These are phyloP conservation scores for Rhodophaea formosa DNA, from an alignment of 2,888 invertebrate genomes.

Conservation along the genomic window DNA sequence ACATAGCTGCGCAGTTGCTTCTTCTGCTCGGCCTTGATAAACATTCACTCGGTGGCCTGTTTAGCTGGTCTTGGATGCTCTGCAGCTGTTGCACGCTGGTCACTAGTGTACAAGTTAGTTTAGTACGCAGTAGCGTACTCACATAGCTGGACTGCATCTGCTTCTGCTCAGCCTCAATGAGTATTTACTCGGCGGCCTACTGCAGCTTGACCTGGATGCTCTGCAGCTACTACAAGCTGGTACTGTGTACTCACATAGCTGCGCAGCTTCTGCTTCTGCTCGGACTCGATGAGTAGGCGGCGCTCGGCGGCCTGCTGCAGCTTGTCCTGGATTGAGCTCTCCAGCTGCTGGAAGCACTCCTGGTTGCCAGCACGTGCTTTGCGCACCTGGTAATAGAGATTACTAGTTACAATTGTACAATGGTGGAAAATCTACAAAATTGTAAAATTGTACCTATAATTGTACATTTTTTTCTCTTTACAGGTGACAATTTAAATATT, in stretches of 20 bases:
- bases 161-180: constrained; percentile 81
- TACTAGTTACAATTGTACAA: too few relatives aligned
- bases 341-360: constrained; percentile 85
- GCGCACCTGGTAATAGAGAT: too few relatives aligned
- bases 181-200: constrained; percentile 83
- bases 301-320: constrained; percentile 82
- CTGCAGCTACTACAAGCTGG: too few relatives aligned
- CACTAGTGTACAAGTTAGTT: too few relatives aligned
- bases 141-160: constrained; percentile 83
- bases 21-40: constrained; percentile 87
- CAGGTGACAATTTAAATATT: too few relatives aligned
- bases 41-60: constrained; percentile 83
- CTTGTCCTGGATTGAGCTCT: constrained; percentile 84
- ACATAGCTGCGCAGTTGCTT: constrained; percentile 90
- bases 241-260: constrained; percentile 84
- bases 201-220: constrained; percentile 84
- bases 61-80: constrained; percentile 83
- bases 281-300: constrained; percentile 87
- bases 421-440: too few relatives aligned
- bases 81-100: not conserved
- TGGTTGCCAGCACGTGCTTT: constrained; percentile 85
- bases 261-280: constrained; percentile 88
- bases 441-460: too few relatives aligned
- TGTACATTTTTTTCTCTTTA: too few relatives aligned
- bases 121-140: constrained; percentile 72